A percentile compares a stretch with the other conserved stretches of the same genome.
Evolutionary conservation across 2,113 vertebrate genomes (phyloP).

Genomic region (Edolisoma coerulescens): DNA sequence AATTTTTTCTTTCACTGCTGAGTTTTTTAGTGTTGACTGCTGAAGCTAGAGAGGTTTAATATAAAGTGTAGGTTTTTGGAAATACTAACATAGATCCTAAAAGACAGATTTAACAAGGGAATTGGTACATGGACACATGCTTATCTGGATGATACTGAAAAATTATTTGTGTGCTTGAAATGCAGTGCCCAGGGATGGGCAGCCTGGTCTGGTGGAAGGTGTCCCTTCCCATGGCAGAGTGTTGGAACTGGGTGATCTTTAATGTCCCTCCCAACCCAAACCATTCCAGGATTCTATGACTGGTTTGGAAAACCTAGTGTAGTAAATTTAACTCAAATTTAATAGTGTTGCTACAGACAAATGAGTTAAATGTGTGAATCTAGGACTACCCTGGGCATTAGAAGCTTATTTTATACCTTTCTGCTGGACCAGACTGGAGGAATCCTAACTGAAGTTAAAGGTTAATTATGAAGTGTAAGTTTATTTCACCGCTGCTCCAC

Average conservation of each 20-base stretch:
- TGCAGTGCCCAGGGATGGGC: not conserved
- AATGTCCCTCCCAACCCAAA: not conserved
- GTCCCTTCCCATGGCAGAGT: not conserved
- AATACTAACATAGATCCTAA: not conserved
- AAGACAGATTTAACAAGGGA: not conserved
- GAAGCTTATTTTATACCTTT: not conserved
- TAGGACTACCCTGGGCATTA: not conserved
- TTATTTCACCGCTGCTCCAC: not conserved
- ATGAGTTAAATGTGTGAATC: not conserved
- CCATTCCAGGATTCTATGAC: not conserved
- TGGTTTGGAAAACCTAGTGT: not conserved
- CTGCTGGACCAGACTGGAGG: not conserved
- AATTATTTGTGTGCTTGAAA: not conserved
- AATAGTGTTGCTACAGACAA: not conserved
- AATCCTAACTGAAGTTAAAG: not conserved
- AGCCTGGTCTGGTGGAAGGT: rapidly evolving
- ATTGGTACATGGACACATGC: not conserved
- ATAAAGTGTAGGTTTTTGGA: not conserved
- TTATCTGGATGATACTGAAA: not conserved
- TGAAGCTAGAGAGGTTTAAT: not conserved
- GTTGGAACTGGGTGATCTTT: not conserved
- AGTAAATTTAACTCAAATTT: not conserved
- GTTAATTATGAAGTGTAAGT: not conserved
- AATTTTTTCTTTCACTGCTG: not conserved
- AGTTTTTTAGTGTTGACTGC: not conserved